Evolutionary conservation across 2,888 invertebrate genomes (phyloP), one percentile per base, ranked within the genome.

Genomic region (Matsumyia berberina): DNA sequence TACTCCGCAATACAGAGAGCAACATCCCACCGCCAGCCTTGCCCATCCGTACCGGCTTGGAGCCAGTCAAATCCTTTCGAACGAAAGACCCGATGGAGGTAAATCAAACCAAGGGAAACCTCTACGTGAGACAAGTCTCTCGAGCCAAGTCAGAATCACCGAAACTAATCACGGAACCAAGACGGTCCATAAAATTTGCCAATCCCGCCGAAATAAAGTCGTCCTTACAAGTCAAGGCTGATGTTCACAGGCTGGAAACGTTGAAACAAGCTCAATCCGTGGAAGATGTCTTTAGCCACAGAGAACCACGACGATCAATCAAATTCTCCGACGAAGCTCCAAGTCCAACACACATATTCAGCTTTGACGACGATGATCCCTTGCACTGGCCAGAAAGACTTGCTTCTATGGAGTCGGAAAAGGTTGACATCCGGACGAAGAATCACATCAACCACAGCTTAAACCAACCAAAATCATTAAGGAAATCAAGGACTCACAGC

Each of bases 21-120:
- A 74, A 85, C 66, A 85, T 86, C 6, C 69, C 86, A 8, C 88
- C 88, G 7, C 89, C 89, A 15, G 88, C 87, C 0, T 53, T 90
- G 8, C 90, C 89, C 0, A 86, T 87, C 44, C 88, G 90, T 42
- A 88, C 87, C 19, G 89, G 89, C 70, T 62, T 88, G 9, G 89
- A 90, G 35, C 83, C 88, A 19, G 37, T 86, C 5, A 87, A 67
- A 46, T 87, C 82, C 1, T 69, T 57, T n/a, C 83, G 53, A 24
- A 49, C 55, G 9, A 76, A 78, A 9, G 83, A 85, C 15, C 12
- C 53, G 1, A 55, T 69, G 6, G 78, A 79, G 7, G 9, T 19
- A 0, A 64, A 67, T 6, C 77, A 77, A 35, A 11, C 33, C 2
- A 77, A 44, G 2, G 55, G 60, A 15, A 81, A 79, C 53, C 6